Base-by-base conservation (phyloP, 1,140 invertebrate genomes). In the Orius laevigatus region DNA sequence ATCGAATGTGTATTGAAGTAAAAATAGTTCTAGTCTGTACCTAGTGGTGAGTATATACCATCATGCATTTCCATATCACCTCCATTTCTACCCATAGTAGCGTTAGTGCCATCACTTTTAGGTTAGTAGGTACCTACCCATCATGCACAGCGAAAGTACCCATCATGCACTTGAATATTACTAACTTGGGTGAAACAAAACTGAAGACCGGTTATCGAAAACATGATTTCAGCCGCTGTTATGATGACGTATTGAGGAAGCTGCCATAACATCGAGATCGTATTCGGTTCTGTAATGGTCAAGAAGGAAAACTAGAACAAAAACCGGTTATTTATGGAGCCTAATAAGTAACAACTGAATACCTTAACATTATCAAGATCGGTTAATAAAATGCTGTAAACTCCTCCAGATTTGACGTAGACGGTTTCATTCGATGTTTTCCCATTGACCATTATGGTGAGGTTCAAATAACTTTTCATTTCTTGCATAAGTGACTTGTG, bases 201-300 rank as follows among this genome's bases (percentile, higher is more conserved):
- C 54, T 80, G 72, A 0, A 83, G 61, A 31, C 80, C 82, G 31
- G 79, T 81, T 31, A 84, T 70, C 2, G 77, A 79, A 60, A 82
- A 82, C 65, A 84, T 71, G 34, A 84, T 71, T 62, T 81, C 79
- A 16, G 70, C 76, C 1, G 65, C 53, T 5, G 75, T 78, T 15
- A 81, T 70, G 3, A 77, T 53, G 31, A 77, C 50, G 56, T 78
- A 76, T 59, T 79, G 76, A n/a, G 77, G 74, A 2, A 78, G 56
- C 59, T 78, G 70, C 66, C 66, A 74, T 0, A 74, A 53, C 58
- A 78, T 73, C 34, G 66, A 66, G 3, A 78, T 56, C 6, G 54
- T 61, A 50, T 70, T 74, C 15, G 65, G 57, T 72, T 0, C 9
- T 6, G 52, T 53, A 4, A 54, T 35, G n/a, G 53, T 49, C n/a